Evolutionary conservation across 2,888 invertebrate species (phyloP), one percentile per base, ranked within the genome.

Genomic region (Teleogryllus oceanicus): DNA sequence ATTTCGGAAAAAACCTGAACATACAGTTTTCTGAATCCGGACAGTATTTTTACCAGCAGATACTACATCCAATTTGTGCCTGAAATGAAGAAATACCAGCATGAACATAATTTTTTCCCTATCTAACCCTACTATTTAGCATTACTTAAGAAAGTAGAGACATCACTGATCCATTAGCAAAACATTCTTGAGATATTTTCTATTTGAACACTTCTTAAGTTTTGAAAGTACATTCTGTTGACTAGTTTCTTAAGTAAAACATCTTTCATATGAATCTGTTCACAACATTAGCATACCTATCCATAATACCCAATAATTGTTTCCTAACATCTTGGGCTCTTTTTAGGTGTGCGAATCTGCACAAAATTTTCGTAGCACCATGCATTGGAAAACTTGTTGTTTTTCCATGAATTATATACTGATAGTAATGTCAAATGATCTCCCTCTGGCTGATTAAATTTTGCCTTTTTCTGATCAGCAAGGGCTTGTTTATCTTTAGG

Each of bases 321-420:
- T 99, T 99, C 75, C 99, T 90, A 0, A 99, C 98, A 88, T 99
- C 99, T 88, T 99, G 98, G 0, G 99, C 97, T 24, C 99, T 90
- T 87, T 99, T 99, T 81, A 99, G 88, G 88, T 0, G 98, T 99
- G 37, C 99, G 89, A 51, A 98, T 96, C 89, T 99, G 99, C 5
- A 99, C 97, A 86, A 99, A 99, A 89, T 99, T 99, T 86, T 99
- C 99, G 85, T 98, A 99, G 87, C 99, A 99, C 99, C 99, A 99
- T 0, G 98, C 97, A 87, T 97, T 97, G 0, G 97, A 97, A 87
- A 99, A 99, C 88, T 99, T 98, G 86, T 99, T 99, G 86, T 98
- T 98, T 85, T 97, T 95, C 99, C 99, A 99, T 78, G 98, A 97
- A 86, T 99, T 99, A 87, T 98, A 99, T 8, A 99, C 99, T 0